Base-by-base conservation (phyloP, 2,797 vertebrate species). In the Scomberomorus guttatus region DNA sequence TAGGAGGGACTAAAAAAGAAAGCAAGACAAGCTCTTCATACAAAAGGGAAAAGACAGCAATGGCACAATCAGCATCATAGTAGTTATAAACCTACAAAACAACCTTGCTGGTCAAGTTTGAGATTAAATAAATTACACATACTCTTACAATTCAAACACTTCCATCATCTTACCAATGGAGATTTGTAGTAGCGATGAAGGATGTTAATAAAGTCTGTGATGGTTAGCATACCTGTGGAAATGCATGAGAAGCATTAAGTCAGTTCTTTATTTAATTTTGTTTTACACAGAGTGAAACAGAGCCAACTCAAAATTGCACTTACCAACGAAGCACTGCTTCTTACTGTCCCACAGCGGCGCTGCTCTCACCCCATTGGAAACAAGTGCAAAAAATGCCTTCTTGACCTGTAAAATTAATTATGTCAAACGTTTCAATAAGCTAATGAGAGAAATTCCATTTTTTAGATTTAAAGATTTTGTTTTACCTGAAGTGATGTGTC, bases 121-220 rank as follows among this genome's bases (percentile, higher is more conserved):
- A 78, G 9, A 71, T 37, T 20, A 34, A 22, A 44, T 18, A 56
- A 29, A 1, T 63, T 25, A 50, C n/a, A 66, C 5, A 4, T 60
- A 15, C 78, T 39, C 2, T 46, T 48, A 68, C n/a, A 65, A 32
- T n/a, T 66, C 10, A 58, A 67, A 0, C 9, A 56, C 9, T 1
- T 37, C 34, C 3, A 62, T 1, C 1, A 37, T 83, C 96, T 96
- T 95, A 99, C 98, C 98, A 99, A 90, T 70, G 98, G 97, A 6
- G 98, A 99, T 77, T 99, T 99, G 95, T 99, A 99, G 92, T 99
- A 99, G 72, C 97, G 97, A 91, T 99, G 98, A 64, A 99, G 95
- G 85, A 99, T 99, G 89, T 98, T 99, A 89, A 99, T 99, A 90
- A 99, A 99, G 93, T 99, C 98, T 24, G 98, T 99, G 94, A 99